Base-by-base conservation (phyloP, 1,140 invertebrate genomes). In the Drosophila auraria region DNA sequence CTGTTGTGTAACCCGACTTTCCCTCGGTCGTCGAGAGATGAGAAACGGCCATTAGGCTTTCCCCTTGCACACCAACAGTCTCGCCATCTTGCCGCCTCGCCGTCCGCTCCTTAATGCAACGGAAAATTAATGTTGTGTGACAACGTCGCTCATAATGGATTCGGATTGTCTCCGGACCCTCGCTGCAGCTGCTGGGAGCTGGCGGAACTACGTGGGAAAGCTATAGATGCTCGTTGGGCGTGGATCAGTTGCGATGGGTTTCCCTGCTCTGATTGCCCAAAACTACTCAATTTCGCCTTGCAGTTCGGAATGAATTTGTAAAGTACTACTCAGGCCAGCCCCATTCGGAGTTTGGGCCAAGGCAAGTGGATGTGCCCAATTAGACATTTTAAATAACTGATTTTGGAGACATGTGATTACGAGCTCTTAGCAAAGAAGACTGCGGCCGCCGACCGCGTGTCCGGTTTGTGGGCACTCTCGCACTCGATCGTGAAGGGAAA, bases 81-180 rank as follows among this genome's bases (percentile, higher is more conserved):
- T 12, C 45, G n/a, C 12, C 27, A 40, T 17, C 27, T 30, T 45
- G 30, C 54, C 45, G 54, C n/a, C 23, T 68, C 20, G n/a, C 23
- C 17, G 44, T 38, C 59, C 27, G 33, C 60, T 62, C 23, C 42
- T 42, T 42, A 78, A 25, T 77, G 75, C 74, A 60, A 33, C 64
- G 38, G n/a, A 51, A 69, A 78, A 40, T 76, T 65, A 53, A 77
- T 59, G 72, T 51, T 77, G 72, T 77, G 73, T 68, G 62, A 77
- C 54, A 76, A 60, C n/a, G 20, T n/a, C 72, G 25, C 40, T 64
- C 42, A 64, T 75, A 74, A 75, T 74, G 49, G 40, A 47, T 56
- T 25, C 12, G 53, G 25, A 20, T 70, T 70, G 54, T 20, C 33
- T 45, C 23, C 9, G 38, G 36, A 63, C 53, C 20, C 40, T 66